Base-by-base conservation (phyloP, 2,113 vertebrate species). In the Grallaria varia region DNA sequence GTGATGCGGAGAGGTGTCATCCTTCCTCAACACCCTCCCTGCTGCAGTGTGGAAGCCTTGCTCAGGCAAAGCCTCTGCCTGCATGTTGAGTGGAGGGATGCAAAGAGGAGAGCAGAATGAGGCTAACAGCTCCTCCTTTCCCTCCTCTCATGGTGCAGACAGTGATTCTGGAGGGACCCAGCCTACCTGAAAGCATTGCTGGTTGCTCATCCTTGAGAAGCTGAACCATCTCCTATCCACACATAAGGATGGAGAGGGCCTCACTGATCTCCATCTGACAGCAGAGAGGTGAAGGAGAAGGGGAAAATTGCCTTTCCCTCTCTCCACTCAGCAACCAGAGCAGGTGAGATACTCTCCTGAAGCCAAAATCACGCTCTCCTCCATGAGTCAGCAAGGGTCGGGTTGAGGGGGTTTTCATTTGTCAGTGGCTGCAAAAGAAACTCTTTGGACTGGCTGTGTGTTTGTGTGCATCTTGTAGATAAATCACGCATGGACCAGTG, bases 401-500 rank as follows among this genome's bases (percentile, higher is more conserved):
- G 30, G 5, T 39, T 62, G 52, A 78, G 30, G 35, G n/a, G 24
- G 3, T 53, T 91, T 77, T 80, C 2, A 0, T 77, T 74, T 9
- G 2, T 75, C 47, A 67, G 55, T 0, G 1, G 20, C 90, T 95
- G 67, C 0, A 0, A 62, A 93, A 71, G 59, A 67, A 76, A 14
- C 44, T 92, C 27, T 50, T 42, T 85, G 55, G 63, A 50, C 73
- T 3, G 30, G n/a, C 64, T 87, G 27, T 75, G 64, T 95, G 76
- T 96, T 91, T 87, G 81, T 93, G 50, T 95, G 67, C 6, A 0
- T 85, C 71, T 89, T 91, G 75, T 76, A 88, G 88, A 97, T 95
- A 95, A 92, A 93, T 95, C 75, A 74, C 1, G 0, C 82, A 77
- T 42, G 68, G 87, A 81, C 79, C 83, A 92, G 67, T 74, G 85